A percentile compares a stretch with the other conserved stretches of the same genome.
Evolutionary conservation across 2,113 vertebrate species (phyloP).

Genomic region (Climacteris rufus): DNA sequence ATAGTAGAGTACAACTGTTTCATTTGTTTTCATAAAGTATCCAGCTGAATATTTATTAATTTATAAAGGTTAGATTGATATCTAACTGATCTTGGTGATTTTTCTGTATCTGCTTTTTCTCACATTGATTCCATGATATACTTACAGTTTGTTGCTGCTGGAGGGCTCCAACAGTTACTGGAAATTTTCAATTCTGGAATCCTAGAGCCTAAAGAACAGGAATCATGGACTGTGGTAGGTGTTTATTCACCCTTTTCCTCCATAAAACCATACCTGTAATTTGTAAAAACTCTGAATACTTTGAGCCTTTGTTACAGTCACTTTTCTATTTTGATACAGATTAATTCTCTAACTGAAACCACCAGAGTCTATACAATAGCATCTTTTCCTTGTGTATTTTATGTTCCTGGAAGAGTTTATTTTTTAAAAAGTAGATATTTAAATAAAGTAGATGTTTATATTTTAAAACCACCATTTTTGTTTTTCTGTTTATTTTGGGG

Average conservation of each 20-base stretch:
- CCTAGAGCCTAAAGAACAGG: constrained; percentile 94
- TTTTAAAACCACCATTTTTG: neutral
- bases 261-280: neutral
- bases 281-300: neutral
- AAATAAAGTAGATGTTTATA: too few species aligned
- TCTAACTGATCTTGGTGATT: neutral
- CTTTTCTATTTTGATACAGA: neutral
- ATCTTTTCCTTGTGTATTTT: neutral
- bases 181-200: constrained; percentile 98
- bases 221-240: constrained; percentile 97
- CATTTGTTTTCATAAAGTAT: neutral
- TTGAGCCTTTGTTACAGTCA: neutral
- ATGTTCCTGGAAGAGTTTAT: neutral
- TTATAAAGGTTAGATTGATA: neutral
- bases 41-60: neutral
- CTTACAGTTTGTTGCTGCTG: constrained; percentile 93
- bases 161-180: constrained; percentile 92
- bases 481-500: neutral
- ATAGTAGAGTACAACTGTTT: neutral
- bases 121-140: neutral
- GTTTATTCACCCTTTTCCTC: neutral
- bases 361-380: neutral
- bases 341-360: neutral
- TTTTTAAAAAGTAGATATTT: neutral
- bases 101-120: neutral